These are phyloP conservation scores for Campoplex capitator DNA, from an alignment of 2,888 invertebrate species.

Conservation along the genomic window DNA sequence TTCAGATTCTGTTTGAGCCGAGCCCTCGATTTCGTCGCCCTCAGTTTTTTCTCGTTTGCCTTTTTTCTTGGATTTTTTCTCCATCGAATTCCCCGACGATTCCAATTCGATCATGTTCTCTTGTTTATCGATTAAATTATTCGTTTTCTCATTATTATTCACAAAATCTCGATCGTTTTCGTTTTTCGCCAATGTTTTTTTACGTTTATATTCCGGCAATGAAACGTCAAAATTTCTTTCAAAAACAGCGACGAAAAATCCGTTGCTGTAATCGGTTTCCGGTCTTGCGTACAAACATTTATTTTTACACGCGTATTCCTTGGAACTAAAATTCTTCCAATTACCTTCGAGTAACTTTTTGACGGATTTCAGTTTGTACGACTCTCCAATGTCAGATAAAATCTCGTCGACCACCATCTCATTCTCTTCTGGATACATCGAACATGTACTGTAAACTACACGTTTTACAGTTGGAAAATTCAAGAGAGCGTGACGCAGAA, in stretches of 20 bases:
- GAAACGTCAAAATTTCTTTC: conserved; percentile 86
- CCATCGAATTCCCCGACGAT: neutral
- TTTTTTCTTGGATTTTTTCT: conserved; percentile 48
- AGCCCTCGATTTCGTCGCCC: neutral
- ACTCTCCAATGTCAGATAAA: conserved; percentile 80
- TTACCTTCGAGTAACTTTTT: conserved; percentile 87
- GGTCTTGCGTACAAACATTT: conserved; percentile 93
- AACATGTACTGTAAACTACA: conserved; percentile 98
- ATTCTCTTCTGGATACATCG: conserved; percentile 95
- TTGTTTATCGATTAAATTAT: neutral
- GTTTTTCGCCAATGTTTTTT: conserved; percentile 3
- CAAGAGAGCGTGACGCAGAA: conserved; percentile 94
- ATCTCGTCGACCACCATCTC: conserved; percentile 94
- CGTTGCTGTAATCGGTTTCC: conserved; percentile 93
- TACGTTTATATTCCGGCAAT: conserved; percentile 74
- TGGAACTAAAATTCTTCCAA: conserved; percentile 90
- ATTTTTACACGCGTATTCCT: conserved; percentile 88
- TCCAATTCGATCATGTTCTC: conserved; percentile 11
- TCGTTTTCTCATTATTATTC: neutral
- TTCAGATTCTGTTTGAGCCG: conserved; percentile 28
- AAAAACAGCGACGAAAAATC: conserved; percentile 97
- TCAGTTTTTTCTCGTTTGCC: conserved; percentile 57
- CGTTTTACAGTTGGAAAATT: conserved; percentile 93
- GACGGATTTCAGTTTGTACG: conserved; percentile 88
- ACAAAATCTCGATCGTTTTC: neutral